Evolutionary conservation across 2,113 vertebrate species (phyloP), one percentile per base, ranked within the genome.

Genomic region (Phylloscopus whistleri): DNA sequence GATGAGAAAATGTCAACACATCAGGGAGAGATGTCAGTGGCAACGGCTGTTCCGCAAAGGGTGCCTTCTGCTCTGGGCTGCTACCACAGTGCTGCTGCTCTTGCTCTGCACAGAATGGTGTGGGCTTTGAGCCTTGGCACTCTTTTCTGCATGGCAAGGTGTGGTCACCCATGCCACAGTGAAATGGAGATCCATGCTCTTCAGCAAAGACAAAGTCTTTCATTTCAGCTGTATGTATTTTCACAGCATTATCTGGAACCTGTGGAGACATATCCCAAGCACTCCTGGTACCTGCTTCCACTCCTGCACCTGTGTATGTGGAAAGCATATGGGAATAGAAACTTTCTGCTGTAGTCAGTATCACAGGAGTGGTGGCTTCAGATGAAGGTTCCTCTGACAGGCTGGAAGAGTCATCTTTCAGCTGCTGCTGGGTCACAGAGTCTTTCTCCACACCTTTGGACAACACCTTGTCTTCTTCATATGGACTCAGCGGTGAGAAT

Each of bases 251-350:
- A 51, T 98, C 98, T 49, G 98, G 97, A 93, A 98, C 97, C 31
- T 98, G 97, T 58, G 98, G 98, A 53, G 98, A 97, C 39, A 97
- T 90, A 49, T 98, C 98, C 97, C 98, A 99, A 53, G 98, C 92
- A 93, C 98, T 98, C 28, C 98, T 96, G 27, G 84, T 58, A 63
- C 62, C 64, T 44, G 97, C 46, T 63, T 98, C 97, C 4, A 39
- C 43, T 77, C 92, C 96, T 73, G 96, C 66, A 67, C 74, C 82
- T 7, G 93, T 35, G 33, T 92, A 82, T 22, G 86, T 66, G 48
- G 91, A 90, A 75, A 95, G 93, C 89, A 97, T 91, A 43, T 96
- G 84, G 16, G 95, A 96, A 66, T 95, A 97, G 77, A 97, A 97
- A 63, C 73, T 72, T 66, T 97, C 98, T 43, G 95, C 89, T 81